Base-by-base conservation (phyloP, 2,797 vertebrate species). In the Nannoperca australis region DNA sequence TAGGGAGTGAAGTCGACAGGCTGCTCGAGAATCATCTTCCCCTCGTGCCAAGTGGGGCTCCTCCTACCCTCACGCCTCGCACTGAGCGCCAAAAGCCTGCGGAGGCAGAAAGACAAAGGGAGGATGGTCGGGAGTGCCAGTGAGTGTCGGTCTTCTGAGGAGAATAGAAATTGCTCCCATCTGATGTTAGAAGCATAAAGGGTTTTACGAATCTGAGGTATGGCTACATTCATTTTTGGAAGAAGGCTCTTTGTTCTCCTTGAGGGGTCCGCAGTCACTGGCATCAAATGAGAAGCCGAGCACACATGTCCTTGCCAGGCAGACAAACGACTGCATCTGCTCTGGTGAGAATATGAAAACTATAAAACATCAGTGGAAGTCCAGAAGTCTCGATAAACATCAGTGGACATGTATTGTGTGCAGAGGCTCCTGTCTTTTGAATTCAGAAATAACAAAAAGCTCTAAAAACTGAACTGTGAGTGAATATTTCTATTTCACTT, bases 1-100 rank as follows among this genome's bases (percentile, higher is more conserved):
- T 88, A 88, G 88, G 91, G 90, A 94, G 91, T 38, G 85, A 90
- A 90, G 91, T 88, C 83, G 90, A 93, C 92, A 92, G 92, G 79
- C 93, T 91, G 94, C 87, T 90, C 59, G 78, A 91, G 91, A 94
- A 93, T 93, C 91, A 89, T 95, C 91, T 91, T 91, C 75, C 86
- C 87, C 68, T 76, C 36, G 68, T 94, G 93, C 95, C 94, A 95
- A 94, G 89, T 90, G 91, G 93, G 90, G 91, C 91, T 95, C 88
- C 91, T 91, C 87, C 91, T 92, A 90, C 87, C 91, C 87, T 87
- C 51, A 44, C 71, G 38, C 76, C 74, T 79, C 34, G 44, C 71
- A 42, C 38, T 0, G 53, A 78, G 76, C 64, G 81, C 89, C 91
- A 91, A 89, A 84, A 84, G 83, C 87, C 85, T 18, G 65, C 58